Evolutionary conservation across 2,113 vertebrate genomes (phyloP), one percentile per base, ranked within the genome.

Genomic region (Rhea americana): DNA sequence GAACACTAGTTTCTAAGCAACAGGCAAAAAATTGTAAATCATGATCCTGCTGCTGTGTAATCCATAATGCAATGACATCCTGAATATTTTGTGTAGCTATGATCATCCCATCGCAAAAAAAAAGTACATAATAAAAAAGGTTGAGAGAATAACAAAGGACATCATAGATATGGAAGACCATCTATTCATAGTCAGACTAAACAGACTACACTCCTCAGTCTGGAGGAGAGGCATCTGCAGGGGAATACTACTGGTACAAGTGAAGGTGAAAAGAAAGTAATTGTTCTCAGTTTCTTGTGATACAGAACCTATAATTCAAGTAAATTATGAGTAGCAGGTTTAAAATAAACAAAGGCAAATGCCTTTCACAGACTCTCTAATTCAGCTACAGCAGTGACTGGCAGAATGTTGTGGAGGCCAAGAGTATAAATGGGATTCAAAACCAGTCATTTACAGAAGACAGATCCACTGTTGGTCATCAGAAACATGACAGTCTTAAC

Each of bases 341-440:
- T 55, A 83, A 66, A 91, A 73, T 16, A 20, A 75, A 39, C 13
- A 62, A 24, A 63, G 84, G 17, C 59, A 81, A 77, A 30, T 11
- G 25, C 39, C 28, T 48, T 7, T 72, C 14, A 14, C 25, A 41
- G 79, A 61, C 35, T 48, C 53, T 7, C 22, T 26, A 51, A 26
- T 0, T 0, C 74, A 74, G 45, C 16, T 35, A 39, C 15, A 2
- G 7, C 19, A 21, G 50, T 28, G 21, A 22, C 74, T 41, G 47
- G 16, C 22, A 59, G 19, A 41, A 19, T 1, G 0, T 41, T 50
- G 65, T 3, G 0, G 1, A 81, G 32, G 28, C 16, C 63, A 68
- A 28, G 30, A 41, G 16, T 6, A 20, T 4, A 13, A 56, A 66
- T 13, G n/a, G 9, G 13, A 8, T 56, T 82, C 82, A 75, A 45